Evolutionary conservation across 2,797 vertebrate genomes (phyloP).

Genomic region (Aeoliscus strigatus): DNA sequence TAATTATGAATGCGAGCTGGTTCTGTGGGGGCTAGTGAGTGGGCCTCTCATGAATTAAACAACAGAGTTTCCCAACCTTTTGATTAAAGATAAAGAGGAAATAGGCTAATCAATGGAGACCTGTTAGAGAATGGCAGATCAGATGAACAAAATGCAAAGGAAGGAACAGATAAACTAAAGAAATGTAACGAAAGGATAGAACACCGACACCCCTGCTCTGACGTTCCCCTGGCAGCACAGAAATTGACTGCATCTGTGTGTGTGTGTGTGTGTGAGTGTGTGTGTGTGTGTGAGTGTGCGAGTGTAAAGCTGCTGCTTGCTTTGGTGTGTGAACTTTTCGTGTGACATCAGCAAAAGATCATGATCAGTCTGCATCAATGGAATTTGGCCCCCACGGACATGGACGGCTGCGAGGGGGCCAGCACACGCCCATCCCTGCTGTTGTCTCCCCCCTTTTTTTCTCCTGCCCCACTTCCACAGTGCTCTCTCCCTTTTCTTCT

Average conservation of each 20-base stretch:
- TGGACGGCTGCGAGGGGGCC: conserved; percentile 41
- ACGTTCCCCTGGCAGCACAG: conserved; percentile 18
- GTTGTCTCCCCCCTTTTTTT: conserved; percentile 23
- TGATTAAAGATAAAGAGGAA: conserved; percentile 84
- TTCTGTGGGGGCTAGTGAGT: conserved; percentile 72
- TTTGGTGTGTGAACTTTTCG: conserved; percentile 32
- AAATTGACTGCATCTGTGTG: too few relatives aligned
- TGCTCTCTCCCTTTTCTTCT: conserved; percentile 20
- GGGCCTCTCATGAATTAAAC: conserved; percentile 79
- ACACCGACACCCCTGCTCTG: conserved; percentile 10
- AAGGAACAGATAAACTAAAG: conserved; percentile 17
- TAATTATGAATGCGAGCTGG: conserved; percentile 75
- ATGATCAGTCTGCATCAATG: conserved; percentile 40
- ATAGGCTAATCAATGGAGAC: conserved; percentile 74
- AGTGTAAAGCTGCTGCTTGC: conserved; percentile 11
- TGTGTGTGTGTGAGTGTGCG: conserved; percentile 15
- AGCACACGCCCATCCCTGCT: conserved; percentile 29
- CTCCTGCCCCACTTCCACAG: conserved; percentile 17
- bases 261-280: conserved; percentile 15
- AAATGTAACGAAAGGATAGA: conserved; percentile 29
- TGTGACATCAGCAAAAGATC: conserved; percentile 43
- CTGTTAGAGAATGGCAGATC: conserved; percentile 58
- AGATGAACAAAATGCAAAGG: conserved; percentile 39
- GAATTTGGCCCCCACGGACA: conserved; percentile 48
- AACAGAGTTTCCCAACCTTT: conserved; percentile 77